Percentiles rank a stretch among this genome's conserved stretches.
Evolutionary conservation across 1,140 invertebrate species (phyloP).

Genomic region (Lepidostoma basale): DNA sequence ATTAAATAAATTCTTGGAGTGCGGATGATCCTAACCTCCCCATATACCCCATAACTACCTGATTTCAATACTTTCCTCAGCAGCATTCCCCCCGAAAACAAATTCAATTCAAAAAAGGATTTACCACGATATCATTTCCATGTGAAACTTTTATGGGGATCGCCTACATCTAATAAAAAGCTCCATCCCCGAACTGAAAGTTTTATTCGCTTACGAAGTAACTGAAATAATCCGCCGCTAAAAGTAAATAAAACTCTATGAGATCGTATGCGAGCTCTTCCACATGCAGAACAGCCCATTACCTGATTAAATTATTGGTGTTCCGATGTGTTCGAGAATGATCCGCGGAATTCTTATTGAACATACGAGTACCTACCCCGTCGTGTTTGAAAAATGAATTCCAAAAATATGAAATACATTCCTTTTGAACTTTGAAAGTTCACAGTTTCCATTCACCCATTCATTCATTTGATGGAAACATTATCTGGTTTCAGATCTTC

Average conservation of each 20-base stretch:
- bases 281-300: constrained; percentile 16
- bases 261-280: background rate
- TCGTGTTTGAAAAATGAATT: background rate
- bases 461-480: no score
- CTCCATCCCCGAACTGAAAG: constrained; percentile 11
- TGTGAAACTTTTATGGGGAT: constrained; percentile 44
- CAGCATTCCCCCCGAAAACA: constrained; percentile 37
- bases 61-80: constrained; percentile 23
- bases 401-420: background rate
- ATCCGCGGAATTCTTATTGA: background rate
- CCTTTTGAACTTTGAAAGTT: no score
- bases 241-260: constrained; percentile 26
- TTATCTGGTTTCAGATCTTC: no score
- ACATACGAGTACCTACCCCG: background rate
- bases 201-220: constrained; percentile 28
- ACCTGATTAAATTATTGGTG: constrained; percentile 36
- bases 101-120: constrained; percentile 46
- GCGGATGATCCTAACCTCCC: no score
- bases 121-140: constrained; percentile 46
- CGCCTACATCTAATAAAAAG: constrained; percentile 42
- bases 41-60: no score
- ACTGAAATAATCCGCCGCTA: constrained; percentile 30
- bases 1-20: no score
- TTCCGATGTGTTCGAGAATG: background rate
- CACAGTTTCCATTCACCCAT: no score